Conservation (phyloP, 2,113 vertebrate species). For the Tragelaphus imberbis region DNA sequence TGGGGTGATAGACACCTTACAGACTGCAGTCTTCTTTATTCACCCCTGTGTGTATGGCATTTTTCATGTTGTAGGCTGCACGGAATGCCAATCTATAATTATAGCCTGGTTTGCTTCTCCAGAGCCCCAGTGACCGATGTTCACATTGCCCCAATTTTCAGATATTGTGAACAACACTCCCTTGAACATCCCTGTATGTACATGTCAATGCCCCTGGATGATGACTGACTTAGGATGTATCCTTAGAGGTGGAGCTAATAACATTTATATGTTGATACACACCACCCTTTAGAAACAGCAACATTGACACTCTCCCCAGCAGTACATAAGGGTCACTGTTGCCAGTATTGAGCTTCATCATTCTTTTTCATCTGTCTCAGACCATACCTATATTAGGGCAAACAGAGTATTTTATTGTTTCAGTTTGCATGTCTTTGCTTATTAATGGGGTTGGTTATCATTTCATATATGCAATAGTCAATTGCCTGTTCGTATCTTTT, state of each 20-base stretch:
- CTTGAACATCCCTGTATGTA: not conserved
- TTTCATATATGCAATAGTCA: not conserved
- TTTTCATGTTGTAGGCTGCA: not conserved
- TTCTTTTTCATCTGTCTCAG: not conserved
- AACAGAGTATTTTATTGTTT: not conserved
- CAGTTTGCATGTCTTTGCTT: slow-evolving; percentile 1
- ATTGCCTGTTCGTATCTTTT: not conserved
- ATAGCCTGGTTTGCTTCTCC: not conserved
- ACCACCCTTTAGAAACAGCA: not conserved
- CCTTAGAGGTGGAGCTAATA: not conserved
- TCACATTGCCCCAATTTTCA: not conserved
- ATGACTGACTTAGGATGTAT: not conserved
- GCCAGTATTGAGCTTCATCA: not conserved
- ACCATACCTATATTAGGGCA: not conserved
- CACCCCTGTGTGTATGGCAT: not conserved
- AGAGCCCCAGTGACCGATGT: not conserved
- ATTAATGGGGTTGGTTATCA: not conserved
- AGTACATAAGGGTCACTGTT: not conserved
- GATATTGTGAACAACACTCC: not conserved
- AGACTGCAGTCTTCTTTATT: not conserved
- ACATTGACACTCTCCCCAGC: not conserved
- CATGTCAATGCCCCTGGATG: not conserved
- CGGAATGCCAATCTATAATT: not conserved
- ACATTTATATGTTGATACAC: not conserved
- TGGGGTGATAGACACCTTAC: not conserved